Conservation (phyloP, 2,888 invertebrate genomes). For the Heliconius sara region DNA sequence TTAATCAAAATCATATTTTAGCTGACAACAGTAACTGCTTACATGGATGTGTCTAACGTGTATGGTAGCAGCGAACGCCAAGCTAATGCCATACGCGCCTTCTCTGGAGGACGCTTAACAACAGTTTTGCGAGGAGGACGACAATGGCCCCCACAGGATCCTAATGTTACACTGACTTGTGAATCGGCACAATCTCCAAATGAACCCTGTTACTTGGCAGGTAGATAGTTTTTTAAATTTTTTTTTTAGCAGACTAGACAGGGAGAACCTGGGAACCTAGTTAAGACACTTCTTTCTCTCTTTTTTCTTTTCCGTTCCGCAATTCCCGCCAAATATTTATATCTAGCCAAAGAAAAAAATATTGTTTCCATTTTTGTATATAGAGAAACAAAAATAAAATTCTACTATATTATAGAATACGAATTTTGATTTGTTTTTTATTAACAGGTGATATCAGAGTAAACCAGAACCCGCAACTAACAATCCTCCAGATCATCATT, state of each 20-base stretch:
- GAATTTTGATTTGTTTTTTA: not conserved
- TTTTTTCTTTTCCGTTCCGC: too few species aligned
- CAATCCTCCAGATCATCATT: constrained; percentile 87
- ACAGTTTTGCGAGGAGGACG: constrained; percentile 86
- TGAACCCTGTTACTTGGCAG: constrained; percentile 90
- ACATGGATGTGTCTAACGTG: constrained; percentile 90
- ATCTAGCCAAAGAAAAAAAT: too few species aligned
- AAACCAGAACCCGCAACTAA: constrained; percentile 89
- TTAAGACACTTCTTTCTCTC: too few species aligned
- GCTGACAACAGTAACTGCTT: constrained; percentile 88
- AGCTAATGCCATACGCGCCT: constrained; percentile 86
- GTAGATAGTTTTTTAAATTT: constrained; percentile 69
- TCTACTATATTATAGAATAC: too few species aligned
- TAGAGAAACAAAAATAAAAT: too few species aligned
- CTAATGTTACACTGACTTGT: constrained; percentile 88
- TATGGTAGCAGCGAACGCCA: constrained; percentile 90
- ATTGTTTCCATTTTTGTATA: too few species aligned
- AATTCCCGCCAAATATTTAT: too few species aligned
- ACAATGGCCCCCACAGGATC: constrained; percentile 88
- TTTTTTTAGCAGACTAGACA: not conserved
- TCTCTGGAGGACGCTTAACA: constrained; percentile 86
- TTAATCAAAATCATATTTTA: constrained; percentile 54
- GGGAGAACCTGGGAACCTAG: not conserved
- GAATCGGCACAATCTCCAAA: constrained; percentile 84
- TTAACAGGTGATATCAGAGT: constrained; percentile 86